Percentiles rank a stretch among this genome's conserved stretches.
Conservation (phyloP, 2,888 invertebrate genomes). For the Drosophila algonquin region DNA sequence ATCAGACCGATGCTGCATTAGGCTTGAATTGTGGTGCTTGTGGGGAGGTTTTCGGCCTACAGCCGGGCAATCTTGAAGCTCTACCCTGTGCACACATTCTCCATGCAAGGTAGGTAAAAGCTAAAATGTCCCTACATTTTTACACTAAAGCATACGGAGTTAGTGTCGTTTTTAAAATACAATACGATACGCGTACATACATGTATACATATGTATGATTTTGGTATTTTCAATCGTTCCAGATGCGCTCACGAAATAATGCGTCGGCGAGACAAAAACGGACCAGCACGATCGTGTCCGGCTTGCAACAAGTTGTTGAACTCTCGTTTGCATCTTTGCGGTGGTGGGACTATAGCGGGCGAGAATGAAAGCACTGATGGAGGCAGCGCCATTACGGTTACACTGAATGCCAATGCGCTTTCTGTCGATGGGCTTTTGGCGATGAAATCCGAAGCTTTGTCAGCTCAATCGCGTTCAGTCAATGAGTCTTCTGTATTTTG, state of each 20-base stretch:
- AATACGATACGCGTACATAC: no score
- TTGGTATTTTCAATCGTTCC: neutral
- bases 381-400: slow-evolving; percentile 44
- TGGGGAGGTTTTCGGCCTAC: slow-evolving; percentile 89
- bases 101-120: slow-evolving; percentile 88
- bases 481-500: slow-evolving; percentile 54
- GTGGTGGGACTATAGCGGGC: slow-evolving; percentile 36
- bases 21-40: slow-evolving; percentile 93
- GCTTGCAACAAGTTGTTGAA: slow-evolving; percentile 89
- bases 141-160: no score
- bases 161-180: no score
- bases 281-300: slow-evolving; percentile 88
- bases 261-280: slow-evolving; percentile 86
- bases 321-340: slow-evolving; percentile 87
- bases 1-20: slow-evolving; percentile 89
- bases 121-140: no score
- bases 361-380: slow-evolving; percentile 55
- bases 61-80: slow-evolving; percentile 90
- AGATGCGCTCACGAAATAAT: slow-evolving; percentile 89
- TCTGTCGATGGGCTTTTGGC: slow-evolving; percentile 55
- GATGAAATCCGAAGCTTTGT: slow-evolving; percentile 40
- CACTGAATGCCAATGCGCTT: slow-evolving; percentile 49
- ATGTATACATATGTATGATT: neutral
- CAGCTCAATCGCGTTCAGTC: slow-evolving; percentile 15
- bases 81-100: slow-evolving; percentile 94